Evolutionary conservation across 35 echinoderm and acorn worm genomes (phyloP), one percentile per base, ranked within the genome.

Genomic region (Acanthaster planci): DNA sequence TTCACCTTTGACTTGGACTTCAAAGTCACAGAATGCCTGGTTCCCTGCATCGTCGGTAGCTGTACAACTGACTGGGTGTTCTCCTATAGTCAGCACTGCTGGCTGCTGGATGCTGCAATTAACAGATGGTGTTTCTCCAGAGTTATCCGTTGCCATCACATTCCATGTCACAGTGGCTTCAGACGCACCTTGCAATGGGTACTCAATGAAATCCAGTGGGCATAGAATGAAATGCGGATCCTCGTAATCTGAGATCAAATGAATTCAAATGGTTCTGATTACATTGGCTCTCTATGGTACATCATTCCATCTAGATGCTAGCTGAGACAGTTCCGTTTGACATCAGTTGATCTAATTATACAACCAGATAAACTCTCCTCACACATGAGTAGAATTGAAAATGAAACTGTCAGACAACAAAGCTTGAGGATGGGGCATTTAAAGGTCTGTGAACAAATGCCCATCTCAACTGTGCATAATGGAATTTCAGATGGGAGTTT

Each of bases 1-100:
- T 77, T 75, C 17, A 94, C 92, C 84, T 90, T 59, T 86, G 0
- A 94, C 88, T 52, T 31, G n/a, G 7, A 94, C 54, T 18, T 57
- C 35, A 57, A 94, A 94, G 31, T 17, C 30, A 55, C 92, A 94
- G 22, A 19, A 72, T 38, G 76, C 88, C 5, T 42, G 51, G 23
- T 90, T 90, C 35, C 80, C 78, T 30, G 78, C 40, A 7, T 42
- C 30, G 39, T 94, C 92, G 37, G 77, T 56, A n/a, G 92, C 92
- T 29, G 57, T 77, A 60, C 91, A 93, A 2, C 36, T 37, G 7
- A 87, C 77, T 23, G 3, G 26, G 80, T 89, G 80, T 29, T 93
- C 56, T 31, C 86, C 86, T 38, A 84, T 55, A 18, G 80, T 51
- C 27, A 67, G 72, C 18, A 31, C 2, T 32, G 37, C 85, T 52